Conservation (phyloP, 2,113 vertebrate genomes). For the Plectropomus leopardus region DNA sequence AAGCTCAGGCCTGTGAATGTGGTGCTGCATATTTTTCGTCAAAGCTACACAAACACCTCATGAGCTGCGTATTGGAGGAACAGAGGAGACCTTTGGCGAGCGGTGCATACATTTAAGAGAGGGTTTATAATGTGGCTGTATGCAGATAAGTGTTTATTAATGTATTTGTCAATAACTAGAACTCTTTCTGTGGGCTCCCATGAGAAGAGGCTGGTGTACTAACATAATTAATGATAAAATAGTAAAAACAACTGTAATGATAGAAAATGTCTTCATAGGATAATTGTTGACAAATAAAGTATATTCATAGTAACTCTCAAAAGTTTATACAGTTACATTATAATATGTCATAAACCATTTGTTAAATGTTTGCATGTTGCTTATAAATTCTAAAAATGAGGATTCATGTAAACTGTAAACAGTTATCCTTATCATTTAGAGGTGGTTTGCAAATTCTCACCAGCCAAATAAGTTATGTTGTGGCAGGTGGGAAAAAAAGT, state of each 20-base stretch:
- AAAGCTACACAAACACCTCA: slow-evolving; percentile 90
- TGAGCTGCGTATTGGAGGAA: slow-evolving; percentile 39
- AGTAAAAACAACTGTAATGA: neutral
- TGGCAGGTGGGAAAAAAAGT: no score
- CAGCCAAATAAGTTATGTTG: no score
- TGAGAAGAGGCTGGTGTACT: neutral
- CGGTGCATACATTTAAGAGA: neutral
- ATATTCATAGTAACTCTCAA: neutral
- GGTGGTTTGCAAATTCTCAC: no score
- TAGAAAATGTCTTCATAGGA: neutral
- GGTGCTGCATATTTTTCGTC: slow-evolving; percentile 80
- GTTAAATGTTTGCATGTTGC: neutral
- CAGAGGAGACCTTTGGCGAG: neutral
- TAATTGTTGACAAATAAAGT: neutral
- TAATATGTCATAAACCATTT: neutral
- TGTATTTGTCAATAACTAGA: neutral
- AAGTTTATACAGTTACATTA: neutral
- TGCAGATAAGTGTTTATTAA: neutral
- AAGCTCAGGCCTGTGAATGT: slow-evolving; percentile 45
- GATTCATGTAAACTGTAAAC: no score
- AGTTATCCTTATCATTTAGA: neutral
- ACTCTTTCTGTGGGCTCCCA: neutral
- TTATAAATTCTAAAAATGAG: neutral
- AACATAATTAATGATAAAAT: neutral
- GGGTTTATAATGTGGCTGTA: neutral